These are phyloP conservation scores for Asteroscopus sphinx DNA, from an alignment of 2,888 invertebrate species.

Conservation along the genomic window DNA sequence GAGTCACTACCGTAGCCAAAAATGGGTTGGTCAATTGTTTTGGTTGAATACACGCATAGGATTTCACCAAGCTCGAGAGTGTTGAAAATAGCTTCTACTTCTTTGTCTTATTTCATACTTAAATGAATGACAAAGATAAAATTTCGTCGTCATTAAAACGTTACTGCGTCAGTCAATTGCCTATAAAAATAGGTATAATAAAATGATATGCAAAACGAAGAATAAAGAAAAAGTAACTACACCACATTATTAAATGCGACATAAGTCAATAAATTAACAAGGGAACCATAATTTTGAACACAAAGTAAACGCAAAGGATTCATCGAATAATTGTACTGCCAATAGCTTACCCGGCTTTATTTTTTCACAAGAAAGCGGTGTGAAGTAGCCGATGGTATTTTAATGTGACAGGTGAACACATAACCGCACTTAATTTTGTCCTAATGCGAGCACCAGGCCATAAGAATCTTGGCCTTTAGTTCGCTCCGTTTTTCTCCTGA, in stretches of 20 bases:
- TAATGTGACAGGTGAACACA: conserved; percentile 87
- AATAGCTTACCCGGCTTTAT: conserved; percentile 76
- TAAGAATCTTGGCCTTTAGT: conserved; percentile 78
- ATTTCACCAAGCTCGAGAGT: neutral
- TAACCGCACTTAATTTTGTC: conserved; percentile 89
- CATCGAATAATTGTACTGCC: conserved; percentile 82
- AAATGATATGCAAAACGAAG: conserved; percentile 20
- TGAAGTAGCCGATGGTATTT: conserved; percentile 85
- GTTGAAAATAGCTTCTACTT: too few species aligned
- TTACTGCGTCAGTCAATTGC: conserved; percentile 5
- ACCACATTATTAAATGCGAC: conserved; percentile 35
- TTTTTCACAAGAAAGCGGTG: conserved; percentile 75
- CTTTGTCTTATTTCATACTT: neutral
- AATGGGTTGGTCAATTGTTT: conserved; percentile 58
- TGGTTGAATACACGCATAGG: conserved; percentile 27
- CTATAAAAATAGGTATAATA: conserved; percentile 32
- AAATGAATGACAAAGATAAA: conserved; percentile 13
- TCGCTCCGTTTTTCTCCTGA: conserved; percentile 77
- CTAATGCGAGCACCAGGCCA: conserved; percentile 82
- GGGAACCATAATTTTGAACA: conserved; percentile 62
- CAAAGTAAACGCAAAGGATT: conserved; percentile 71
- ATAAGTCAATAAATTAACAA: conserved; percentile 71
- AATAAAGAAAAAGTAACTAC: conserved; percentile 36
- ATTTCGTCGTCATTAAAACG: conserved; percentile 18
- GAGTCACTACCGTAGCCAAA: conserved; percentile 68